These are phyloP conservation scores for Octonoba sinensis DNA, from an alignment of 2,888 invertebrate genomes.

Conservation along the genomic window DNA sequence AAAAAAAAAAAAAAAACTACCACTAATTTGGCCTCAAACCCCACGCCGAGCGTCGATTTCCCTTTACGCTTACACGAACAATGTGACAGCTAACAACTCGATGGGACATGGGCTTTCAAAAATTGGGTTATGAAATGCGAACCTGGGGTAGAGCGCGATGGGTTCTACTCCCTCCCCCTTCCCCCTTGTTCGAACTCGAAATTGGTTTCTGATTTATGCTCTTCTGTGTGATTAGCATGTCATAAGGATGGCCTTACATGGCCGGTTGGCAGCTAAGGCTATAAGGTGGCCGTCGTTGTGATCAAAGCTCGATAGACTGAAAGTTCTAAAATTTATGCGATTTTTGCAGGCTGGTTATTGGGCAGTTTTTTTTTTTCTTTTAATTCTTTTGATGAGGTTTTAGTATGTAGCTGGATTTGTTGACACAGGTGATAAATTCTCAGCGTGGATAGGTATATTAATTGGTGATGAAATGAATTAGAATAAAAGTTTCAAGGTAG, in stretches of 20 bases:
- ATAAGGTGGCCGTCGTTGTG: not conserved
- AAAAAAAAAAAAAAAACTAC: no score
- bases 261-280: constrained; percentile 2
- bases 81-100: constrained; percentile 34
- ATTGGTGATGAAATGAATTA: no score
- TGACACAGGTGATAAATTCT: no score
- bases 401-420: no score
- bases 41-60: no score
- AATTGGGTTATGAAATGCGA: constrained; percentile 35
- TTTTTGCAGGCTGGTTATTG: not conserved
- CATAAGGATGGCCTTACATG: constrained; percentile 19
- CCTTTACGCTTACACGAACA: constrained; percentile 10
- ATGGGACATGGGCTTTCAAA: constrained; percentile 23
- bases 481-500: no score
- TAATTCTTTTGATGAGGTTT: no score
- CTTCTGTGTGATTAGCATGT: constrained; percentile 41
- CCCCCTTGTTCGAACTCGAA: constrained; percentile 9
- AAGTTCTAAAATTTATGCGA: constrained; percentile 1
- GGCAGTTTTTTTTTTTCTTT: no score
- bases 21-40: no score
- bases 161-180: not conserved
- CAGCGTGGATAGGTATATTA: no score
- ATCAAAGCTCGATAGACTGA: not conserved
- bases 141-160: not conserved
- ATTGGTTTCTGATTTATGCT: constrained; percentile 54